phyloP scores from a whole-genome alignment of 2,797 vertebrate species.

The Protonibea diacanthus region DNA sequence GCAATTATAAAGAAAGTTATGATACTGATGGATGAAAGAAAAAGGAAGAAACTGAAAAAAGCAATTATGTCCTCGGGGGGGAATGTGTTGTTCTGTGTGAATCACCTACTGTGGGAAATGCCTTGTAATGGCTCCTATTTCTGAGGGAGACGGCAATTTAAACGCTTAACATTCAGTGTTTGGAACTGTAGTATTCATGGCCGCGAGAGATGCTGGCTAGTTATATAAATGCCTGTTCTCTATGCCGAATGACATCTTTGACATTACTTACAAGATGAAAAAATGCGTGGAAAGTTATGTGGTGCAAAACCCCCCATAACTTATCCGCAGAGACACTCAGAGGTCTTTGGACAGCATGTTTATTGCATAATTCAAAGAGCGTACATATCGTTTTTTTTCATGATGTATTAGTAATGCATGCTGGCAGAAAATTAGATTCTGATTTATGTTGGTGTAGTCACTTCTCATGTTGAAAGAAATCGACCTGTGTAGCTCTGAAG shows the following conservation, averaged over 20 bases:
- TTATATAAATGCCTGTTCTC: conserved; percentile 1
- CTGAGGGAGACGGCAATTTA: conserved; percentile 35
- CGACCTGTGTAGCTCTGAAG: neutral
- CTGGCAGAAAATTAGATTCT: conserved; percentile 4
- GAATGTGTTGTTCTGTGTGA: conserved; percentile 26
- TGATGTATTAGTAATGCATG: neutral
- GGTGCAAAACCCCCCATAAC: neutral
- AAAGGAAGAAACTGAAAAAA: conserved; percentile 40
- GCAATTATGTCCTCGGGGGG: conserved; percentile 27
- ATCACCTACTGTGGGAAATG: conserved; percentile 22
- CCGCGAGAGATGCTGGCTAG: neutral
- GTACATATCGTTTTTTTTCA: neutral
- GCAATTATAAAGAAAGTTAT: conserved; percentile 42
- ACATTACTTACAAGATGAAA: conserved; percentile 8
- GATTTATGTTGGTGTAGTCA: conserved; percentile 11
- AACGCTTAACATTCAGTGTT: conserved; percentile 32
- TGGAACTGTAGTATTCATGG: conserved; percentile 4
- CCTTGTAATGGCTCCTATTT: conserved; percentile 39
- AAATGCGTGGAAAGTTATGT: neutral
- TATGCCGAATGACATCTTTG: neutral
- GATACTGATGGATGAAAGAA: conserved; percentile 43
- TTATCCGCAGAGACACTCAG: conserved; percentile 17
- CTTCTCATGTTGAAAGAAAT: conserved; percentile 3
- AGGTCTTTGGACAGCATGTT: conserved; percentile 9
- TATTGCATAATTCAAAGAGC: conserved; percentile 25